These are phyloP conservation scores for Oscheius sp. DNA, from an alignment of 2,888 invertebrate species.

Conservation along the genomic window DNA sequence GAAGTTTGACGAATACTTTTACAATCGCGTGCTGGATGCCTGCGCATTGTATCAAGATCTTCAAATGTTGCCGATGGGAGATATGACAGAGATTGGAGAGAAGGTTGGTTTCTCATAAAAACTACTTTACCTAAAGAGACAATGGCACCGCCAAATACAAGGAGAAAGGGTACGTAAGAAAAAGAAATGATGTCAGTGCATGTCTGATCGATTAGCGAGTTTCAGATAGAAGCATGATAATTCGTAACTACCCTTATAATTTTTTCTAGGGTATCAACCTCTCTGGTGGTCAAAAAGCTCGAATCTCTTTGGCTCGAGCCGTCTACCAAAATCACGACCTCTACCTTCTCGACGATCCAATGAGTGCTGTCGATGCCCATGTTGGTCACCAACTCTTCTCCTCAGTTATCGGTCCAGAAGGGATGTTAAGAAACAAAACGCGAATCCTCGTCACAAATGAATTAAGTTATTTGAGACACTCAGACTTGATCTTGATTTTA, in stretches of 20 bases:
- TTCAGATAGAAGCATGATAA: no score
- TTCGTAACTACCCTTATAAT: neutral
- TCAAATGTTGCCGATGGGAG: constrained; percentile 59
- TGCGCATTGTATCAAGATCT: constrained; percentile 65
- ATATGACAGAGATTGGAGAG: constrained; percentile 68
- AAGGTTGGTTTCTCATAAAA: constrained; percentile 48
- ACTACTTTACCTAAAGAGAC: no score
- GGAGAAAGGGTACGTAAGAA: neutral
- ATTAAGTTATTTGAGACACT: constrained; percentile 88
- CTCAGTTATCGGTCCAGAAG: constrained; percentile 67
- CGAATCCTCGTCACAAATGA: constrained; percentile 93
- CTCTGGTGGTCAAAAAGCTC: constrained; percentile 72
- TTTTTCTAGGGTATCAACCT: constrained; percentile 65
- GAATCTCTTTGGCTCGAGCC: constrained; percentile 89
- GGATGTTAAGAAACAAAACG: constrained; percentile 76
- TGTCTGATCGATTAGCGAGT: no score
- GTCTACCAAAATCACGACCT: constrained; percentile 88
- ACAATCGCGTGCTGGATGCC: constrained; percentile 64
- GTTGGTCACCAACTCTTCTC: constrained; percentile 82
- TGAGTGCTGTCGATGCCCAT: constrained; percentile 93
- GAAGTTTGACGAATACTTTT: constrained; percentile 65
- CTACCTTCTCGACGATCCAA: constrained; percentile 92
- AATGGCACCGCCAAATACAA: no score
- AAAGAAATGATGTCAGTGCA: neutral
- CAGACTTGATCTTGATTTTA: constrained; percentile 89